Base-by-base conservation (phyloP, 2,113 vertebrate species). In the Sylvietta virens region DNA sequence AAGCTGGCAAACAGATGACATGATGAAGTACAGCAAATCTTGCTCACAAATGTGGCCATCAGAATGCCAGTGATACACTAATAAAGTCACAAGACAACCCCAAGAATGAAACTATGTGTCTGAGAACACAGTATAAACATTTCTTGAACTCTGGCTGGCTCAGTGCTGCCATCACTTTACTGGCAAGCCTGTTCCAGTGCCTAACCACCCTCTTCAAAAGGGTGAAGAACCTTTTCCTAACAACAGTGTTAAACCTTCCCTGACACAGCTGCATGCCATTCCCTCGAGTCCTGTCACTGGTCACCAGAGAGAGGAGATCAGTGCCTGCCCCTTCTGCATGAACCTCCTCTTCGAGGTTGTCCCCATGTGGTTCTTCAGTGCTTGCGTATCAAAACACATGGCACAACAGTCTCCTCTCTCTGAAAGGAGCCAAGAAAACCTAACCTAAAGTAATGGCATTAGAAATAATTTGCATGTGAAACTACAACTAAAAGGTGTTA, bases 301-400 rank as follows among this genome's bases (percentile, higher is more conserved):
- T 23, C 50, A 57, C 27, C 58, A 81, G 14, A 64, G 57, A 48
- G 21, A 27, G 35, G n/a, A 72, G 12, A 65, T 26, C 31, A 35
- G 15, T 33, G 51, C 44, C 50, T 37, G 44, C 8, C 58, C 37
- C 33, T 33, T 37, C 18, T 0, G 0, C 42, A 37, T 16, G 10
- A 84, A 42, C 23, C 5, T 22, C 53, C 33, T 50, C 62, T 54
- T 26, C 42, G 26, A 77, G 13, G 30, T 3, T 65, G 27, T 84
- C 23, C 44, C 73, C 35, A 9, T 8, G 15, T 0, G 4, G 35
- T 11, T 39, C 10, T 27, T 58, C 44, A 17, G 28, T n/a, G 0
- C 33, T 13, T 77, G 50, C 2, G 1, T 13, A 71, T 8, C 27
- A 58, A 15, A 42, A 70, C 23, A 40, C 10, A 5, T 0, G 6